Evolutionary conservation across 2,888 invertebrate species (phyloP), one percentile per base, ranked within the genome.

Genomic region (Parasteatoda lunata): DNA sequence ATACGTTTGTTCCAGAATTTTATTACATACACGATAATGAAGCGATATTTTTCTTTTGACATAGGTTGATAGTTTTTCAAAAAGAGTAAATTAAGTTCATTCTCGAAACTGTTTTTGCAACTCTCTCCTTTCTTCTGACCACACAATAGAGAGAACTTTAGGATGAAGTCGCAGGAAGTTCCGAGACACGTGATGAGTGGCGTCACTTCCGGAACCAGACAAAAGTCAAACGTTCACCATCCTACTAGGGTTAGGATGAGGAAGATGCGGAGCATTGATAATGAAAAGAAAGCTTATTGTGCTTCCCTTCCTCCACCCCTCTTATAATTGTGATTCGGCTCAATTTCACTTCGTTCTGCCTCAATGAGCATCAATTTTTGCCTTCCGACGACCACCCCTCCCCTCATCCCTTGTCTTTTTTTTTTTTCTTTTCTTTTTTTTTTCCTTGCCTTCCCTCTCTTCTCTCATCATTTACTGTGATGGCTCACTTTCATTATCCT

Each of bases 191-290:
- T 86, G 85, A 86, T 77, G 76, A 86, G 85, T 86, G 85, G 80
- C 85, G 85, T 80, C 85, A 86, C 85, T 59, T 86, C 85, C 85
- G 85, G 65, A 47, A 48, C 59, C 15, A 86, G 85, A 86, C 85
- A 86, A 86, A 86, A 86, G 85, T 86, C 85, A 86, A 86, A 80
- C 85, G 83, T 7, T 77, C 83, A 80, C 85, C 85, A 86, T 86
- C 30, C 85, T 86, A 86, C 80, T 80, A 30, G 30, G 85, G 80
- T 59, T 65, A 51, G 80, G 80, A 86, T 59, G 51, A 66, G 69
- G 45, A 13, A 59, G 81, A 69, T 68, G 65, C 65, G 54, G 84
- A 9, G 45, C 77, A 83, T 82, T 77, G 83, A 30, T 79, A 76
- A 72, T 80, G 71, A 85, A 71, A 59, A 71, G 65, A 54, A 66